phyloP scores from a whole-genome alignment of 2,888 invertebrate genomes.

The Ethmia dodecea region DNA sequence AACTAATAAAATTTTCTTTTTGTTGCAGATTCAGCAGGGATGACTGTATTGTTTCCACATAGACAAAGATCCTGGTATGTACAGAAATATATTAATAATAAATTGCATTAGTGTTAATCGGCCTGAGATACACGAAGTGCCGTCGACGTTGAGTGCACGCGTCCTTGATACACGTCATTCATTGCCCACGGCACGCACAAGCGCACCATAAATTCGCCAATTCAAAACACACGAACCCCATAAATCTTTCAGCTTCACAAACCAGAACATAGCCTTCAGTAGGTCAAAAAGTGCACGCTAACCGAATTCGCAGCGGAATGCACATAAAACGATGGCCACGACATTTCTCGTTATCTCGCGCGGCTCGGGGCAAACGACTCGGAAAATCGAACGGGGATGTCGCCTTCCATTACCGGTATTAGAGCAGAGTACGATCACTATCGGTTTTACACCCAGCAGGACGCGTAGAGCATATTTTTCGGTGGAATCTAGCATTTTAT shows the following conservation, averaged over 20 bases:
- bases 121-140: no score
- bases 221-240: no score
- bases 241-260: no score
- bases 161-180: no score
- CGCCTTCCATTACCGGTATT: constrained; percentile 70
- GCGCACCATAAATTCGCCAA: no score
- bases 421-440: constrained; percentile 25
- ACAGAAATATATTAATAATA: no score
- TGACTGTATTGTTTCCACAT: constrained; percentile 36
- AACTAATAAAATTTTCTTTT: constrained; percentile 22
- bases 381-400: constrained; percentile 64
- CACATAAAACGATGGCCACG: constrained; percentile 56
- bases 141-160: no score
- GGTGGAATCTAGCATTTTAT: no score
- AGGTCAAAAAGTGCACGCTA: constrained; percentile 6
- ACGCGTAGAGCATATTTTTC: no score
- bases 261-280: no score
- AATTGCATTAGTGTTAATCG: no score
- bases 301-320: constrained; percentile 27
- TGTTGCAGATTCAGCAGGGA: constrained; percentile 58
- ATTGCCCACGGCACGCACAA: no score
- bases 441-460: background rate
- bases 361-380: constrained; percentile 61
- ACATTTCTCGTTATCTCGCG: constrained; percentile 61
- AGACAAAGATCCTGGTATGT: constrained; percentile 51